Evolutionary conservation across 2,113 vertebrate genomes (phyloP).

Genomic region (Bos javanicus): DNA sequence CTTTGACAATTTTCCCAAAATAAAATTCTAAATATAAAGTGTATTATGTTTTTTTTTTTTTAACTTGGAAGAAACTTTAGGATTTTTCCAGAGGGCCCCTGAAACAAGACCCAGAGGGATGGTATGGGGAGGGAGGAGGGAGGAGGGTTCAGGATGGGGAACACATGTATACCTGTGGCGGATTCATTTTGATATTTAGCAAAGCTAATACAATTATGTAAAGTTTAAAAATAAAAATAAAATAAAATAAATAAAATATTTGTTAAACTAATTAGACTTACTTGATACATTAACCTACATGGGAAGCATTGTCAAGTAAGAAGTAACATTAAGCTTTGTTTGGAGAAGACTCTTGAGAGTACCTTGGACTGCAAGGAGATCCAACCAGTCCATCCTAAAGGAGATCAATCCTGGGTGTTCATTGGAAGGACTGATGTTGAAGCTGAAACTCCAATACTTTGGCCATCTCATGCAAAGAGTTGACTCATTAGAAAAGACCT

Average conservation of each 20-base stretch:
- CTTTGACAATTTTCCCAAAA: not conserved
- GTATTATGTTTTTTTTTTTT: not conserved
- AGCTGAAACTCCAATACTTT: not conserved
- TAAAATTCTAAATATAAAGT: not conserved
- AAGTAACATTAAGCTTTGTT: not conserved
- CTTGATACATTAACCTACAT: not conserved
- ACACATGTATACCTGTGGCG: no score
- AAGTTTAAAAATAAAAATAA: no score
- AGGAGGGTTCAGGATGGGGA: no score
- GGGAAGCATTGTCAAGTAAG: not conserved
- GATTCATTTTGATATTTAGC: no score
- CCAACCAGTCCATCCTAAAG: not conserved
- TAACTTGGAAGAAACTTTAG: not conserved
- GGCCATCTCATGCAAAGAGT: not conserved
- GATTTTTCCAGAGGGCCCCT: not conserved
- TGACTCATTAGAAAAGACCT: not conserved
- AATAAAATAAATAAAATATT: not conserved
- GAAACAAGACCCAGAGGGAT: not conserved
- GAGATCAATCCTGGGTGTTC: not conserved
- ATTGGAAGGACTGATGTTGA: not conserved
- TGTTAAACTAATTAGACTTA: not conserved
- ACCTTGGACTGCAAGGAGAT: not conserved
- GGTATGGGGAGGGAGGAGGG: no score
- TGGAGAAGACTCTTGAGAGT: not conserved
- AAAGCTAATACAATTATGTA: no score